phyloP scores from a whole-genome alignment of 1,140 invertebrate genomes.

The Caenorhabditis tropicalis region DNA sequence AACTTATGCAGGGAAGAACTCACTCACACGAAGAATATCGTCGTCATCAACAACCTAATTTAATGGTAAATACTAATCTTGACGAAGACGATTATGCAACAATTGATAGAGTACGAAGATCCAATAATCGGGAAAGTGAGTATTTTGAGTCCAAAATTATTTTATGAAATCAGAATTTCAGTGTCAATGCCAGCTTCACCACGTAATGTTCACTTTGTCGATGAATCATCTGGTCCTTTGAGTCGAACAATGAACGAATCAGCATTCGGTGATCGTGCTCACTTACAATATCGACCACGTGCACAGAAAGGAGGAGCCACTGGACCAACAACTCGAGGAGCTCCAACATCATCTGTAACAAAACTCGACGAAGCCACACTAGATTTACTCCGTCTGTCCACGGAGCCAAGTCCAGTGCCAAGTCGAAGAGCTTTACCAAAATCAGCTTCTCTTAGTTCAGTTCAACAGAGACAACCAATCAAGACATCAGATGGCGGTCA shows the following conservation, averaged over 20 bases:
- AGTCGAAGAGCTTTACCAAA: conserved; percentile 46
- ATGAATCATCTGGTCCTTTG: conserved; percentile 33
- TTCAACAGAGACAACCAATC: conserved; percentile 49
- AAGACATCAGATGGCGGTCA: conserved; percentile 45
- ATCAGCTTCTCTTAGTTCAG: conserved; percentile 54
- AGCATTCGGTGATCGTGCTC: conserved; percentile 33
- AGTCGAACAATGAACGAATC: conserved; percentile 16
- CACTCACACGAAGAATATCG: conserved; percentile 42
- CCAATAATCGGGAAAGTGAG: conserved; percentile 49
- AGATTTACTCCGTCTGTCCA: conserved; percentile 56
- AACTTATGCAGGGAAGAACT: conserved; percentile 1
- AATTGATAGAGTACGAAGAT: conserved; percentile 46
- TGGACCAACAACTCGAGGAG: conserved; percentile 21
- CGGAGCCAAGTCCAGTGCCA: conserved; percentile 47
- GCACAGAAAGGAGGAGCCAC: conserved; percentile 15
- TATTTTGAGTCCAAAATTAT: background rate
- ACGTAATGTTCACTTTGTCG: conserved; percentile 46
- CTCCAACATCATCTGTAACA: conserved; percentile 46
- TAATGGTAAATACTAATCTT: conserved; percentile 12
- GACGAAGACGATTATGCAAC: conserved; percentile 52
- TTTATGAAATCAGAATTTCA: background rate
- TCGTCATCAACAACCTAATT: conserved; percentile 15
- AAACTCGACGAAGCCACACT: conserved; percentile 55
- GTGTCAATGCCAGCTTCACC: conserved; percentile 52
- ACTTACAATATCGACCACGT: conserved; percentile 49